A percentile compares a stretch with the other conserved stretches of the same genome.
Conservation (phyloP, 2,113 vertebrate genomes). For the Piaya cayana region DNA sequence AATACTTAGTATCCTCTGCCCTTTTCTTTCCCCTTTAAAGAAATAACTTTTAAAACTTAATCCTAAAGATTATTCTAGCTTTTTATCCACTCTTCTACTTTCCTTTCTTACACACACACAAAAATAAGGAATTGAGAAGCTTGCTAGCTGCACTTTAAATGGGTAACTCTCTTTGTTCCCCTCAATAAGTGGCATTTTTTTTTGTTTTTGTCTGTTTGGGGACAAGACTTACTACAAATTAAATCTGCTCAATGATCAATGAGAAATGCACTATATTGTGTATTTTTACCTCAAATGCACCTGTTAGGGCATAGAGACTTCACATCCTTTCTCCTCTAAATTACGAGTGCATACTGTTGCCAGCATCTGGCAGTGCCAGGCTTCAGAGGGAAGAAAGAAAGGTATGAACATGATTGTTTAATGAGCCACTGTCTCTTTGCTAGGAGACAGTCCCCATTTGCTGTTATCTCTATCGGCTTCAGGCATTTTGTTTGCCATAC, state of each 20-base stretch:
- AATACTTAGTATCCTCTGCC: not conserved
- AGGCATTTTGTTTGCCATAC: conserved; percentile 41
- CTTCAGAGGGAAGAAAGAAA: conserved; percentile 12
- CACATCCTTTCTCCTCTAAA: not conserved
- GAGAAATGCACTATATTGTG: not conserved
- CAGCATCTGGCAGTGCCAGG: not conserved
- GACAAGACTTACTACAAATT: not conserved
- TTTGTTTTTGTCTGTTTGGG: not conserved
- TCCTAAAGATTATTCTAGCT: not conserved
- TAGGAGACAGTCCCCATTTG: not conserved
- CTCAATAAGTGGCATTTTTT: not conserved
- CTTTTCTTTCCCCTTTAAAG: not conserved
- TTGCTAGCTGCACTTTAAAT: not conserved
- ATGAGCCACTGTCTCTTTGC: not conserved
- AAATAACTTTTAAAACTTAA: not conserved
- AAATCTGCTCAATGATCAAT: not conserved
- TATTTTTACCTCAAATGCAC: conserved; percentile 29
- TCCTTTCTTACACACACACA: not conserved
- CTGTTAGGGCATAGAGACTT: not conserved
- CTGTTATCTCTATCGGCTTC: not conserved
- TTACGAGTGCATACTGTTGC: not conserved
- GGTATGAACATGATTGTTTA: conserved; percentile 21
- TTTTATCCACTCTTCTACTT: not conserved
- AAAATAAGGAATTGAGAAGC: not conserved
- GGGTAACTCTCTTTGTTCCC: not conserved